Conservation (phyloP, 1,140 invertebrate species). For the Tribolium madens region DNA sequence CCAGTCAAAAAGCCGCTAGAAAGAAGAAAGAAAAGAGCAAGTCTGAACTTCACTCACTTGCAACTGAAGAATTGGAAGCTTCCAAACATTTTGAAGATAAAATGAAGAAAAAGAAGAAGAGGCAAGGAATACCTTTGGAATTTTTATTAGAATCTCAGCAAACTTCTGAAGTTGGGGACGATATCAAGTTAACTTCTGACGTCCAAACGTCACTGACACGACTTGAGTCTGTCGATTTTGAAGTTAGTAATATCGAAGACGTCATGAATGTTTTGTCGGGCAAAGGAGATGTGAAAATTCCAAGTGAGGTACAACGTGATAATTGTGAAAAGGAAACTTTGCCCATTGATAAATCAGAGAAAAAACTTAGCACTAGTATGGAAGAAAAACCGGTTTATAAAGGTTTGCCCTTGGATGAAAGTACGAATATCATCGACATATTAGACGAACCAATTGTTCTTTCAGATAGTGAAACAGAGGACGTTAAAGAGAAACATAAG, state of each 20-base stretch:
- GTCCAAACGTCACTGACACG: slow-evolving; percentile 49
- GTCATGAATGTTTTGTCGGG: slow-evolving; percentile 57
- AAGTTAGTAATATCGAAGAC: slow-evolving; percentile 61
- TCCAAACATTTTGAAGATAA: slow-evolving; percentile 43
- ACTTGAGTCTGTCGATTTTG: slow-evolving; percentile 61
- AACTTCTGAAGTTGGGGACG: slow-evolving; percentile 19
- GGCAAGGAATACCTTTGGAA: slow-evolving; percentile 54
- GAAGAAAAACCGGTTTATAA: slow-evolving; percentile 18
- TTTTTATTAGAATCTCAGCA: slow-evolving; percentile 49
- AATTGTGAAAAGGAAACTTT: neutral
- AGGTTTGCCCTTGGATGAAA: slow-evolving; percentile 28
- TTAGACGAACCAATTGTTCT: slow-evolving; percentile 41
- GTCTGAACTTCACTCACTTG: slow-evolving; percentile 11
- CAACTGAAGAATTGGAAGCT: slow-evolving; percentile 47
- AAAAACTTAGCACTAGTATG: neutral
- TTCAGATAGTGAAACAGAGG: slow-evolving; percentile 37
- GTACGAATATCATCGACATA: slow-evolving; percentile 19
- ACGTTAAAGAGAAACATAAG: slow-evolving; percentile 15
- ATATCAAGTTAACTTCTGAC: slow-evolving; percentile 53
- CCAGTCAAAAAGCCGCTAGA: slow-evolving; percentile 42
- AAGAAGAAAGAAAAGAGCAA: slow-evolving; percentile 42
- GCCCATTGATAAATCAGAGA: neutral
- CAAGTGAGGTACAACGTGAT: slow-evolving; percentile 16
- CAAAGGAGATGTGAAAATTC: slow-evolving; percentile 38
- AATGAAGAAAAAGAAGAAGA: slow-evolving; percentile 53